phyloP scores from a whole-genome alignment of 2,797 vertebrate genomes.

The Artibeus jamaicensis region DNA sequence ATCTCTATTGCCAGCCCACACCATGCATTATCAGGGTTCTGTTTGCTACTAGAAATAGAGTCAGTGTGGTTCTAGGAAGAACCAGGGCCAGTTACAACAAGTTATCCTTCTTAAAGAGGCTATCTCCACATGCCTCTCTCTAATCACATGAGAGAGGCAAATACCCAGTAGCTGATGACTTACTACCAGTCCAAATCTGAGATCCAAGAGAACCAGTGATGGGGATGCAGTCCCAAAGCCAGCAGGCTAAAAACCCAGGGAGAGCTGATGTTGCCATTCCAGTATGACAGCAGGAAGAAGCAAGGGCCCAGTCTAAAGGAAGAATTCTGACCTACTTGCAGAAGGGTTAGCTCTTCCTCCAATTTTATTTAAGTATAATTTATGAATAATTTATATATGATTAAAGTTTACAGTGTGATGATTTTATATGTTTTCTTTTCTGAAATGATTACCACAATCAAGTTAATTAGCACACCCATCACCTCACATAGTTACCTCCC shows the following conservation, averaged over 20 bases:
- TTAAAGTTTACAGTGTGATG: neutral
- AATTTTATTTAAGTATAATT: too few species aligned
- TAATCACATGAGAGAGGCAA: too few species aligned
- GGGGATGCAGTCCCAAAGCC: too few species aligned
- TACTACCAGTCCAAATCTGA: neutral
- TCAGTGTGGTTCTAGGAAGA: neutral
- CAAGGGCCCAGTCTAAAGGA: neutral
- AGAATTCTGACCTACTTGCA: neutral
- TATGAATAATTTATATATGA: too few species aligned
- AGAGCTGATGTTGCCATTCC: neutral
- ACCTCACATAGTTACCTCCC: neutral
- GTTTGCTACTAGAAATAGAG: neutral
- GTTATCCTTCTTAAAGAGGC: neutral
- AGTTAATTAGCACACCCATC: neutral
- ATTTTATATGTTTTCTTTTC: neutral
- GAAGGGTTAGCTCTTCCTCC: neutral
- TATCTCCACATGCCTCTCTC: neutral
- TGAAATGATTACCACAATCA: neutral
- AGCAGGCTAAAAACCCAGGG: neutral
- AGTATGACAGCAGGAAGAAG: neutral
- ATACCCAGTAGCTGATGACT: neutral
- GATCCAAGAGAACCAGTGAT: too few species aligned
- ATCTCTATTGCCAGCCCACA: neutral
- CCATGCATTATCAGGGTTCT: neutral
- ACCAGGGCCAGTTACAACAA: neutral